These are phyloP conservation scores for Trididemnum clinides DNA, from an alignment of 23 tunicate genomes.

Conservation along the genomic window DNA sequence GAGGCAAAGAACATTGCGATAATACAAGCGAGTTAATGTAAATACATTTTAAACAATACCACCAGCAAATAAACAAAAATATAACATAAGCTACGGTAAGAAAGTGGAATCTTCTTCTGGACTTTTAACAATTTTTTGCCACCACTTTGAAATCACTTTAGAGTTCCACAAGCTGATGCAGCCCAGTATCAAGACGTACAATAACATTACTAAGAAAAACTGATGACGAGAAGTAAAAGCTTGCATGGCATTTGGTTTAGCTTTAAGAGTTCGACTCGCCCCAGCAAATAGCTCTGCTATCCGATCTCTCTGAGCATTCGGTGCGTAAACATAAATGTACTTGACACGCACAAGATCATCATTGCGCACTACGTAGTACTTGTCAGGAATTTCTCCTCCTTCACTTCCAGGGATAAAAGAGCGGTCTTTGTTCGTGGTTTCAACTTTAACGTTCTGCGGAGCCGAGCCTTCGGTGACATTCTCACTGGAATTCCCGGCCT, in stretches of 20 bases:
- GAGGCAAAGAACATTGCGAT: too few relatives aligned
- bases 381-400: conserved; percentile 87
- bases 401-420: conserved; percentile 78
- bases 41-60: too few relatives aligned
- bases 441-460: neutral
- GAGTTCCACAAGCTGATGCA: conserved; percentile 37
- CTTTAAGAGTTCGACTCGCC: neutral
- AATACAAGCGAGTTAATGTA: too few relatives aligned
- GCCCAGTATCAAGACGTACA: conserved; percentile 6
- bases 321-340: conserved; percentile 63
- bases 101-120: conserved; percentile 18
- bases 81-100: neutral
- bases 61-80: neutral
- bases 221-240: conserved; percentile 17
- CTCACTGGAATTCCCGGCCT: neutral
- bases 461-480: neutral
- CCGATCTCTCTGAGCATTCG: conserved; percentile 39
- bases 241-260: neutral
- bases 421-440: conserved; percentile 2
- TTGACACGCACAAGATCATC: conserved; percentile 78
- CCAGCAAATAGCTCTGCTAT: conserved; percentile 16
- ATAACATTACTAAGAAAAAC: conserved; percentile 34
- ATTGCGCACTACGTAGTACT: conserved; percentile 87
- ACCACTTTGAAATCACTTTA: conserved; percentile 42
- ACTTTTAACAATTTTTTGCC: conserved; percentile 19